phyloP scores from a whole-genome alignment of 1,140 invertebrate species.

The Spodoptera litura region DNA sequence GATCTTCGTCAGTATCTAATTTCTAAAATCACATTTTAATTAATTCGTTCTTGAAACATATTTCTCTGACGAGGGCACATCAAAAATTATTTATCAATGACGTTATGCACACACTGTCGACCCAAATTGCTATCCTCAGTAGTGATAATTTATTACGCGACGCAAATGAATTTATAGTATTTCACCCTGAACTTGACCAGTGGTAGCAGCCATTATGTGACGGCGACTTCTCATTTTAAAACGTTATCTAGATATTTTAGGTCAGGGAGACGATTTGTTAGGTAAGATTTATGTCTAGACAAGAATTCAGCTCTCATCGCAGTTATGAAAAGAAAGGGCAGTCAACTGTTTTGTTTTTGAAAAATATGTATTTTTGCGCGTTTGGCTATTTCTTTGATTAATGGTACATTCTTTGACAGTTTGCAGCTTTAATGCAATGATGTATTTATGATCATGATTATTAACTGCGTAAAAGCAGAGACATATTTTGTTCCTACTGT shows the following conservation, averaged over 20 bases:
- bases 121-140: neutral
- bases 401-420: constrained; percentile 9
- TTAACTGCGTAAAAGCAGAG: constrained; percentile 17
- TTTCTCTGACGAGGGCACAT: neutral
- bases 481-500: constrained; percentile 3
- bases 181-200: constrained; percentile 30
- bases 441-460: constrained; percentile 29
- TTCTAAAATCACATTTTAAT: too few species aligned
- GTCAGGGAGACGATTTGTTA: neutral
- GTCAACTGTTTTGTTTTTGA: neutral
- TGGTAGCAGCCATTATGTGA: neutral
- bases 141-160: neutral
- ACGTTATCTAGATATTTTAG: constrained; percentile 9
- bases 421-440: neutral
- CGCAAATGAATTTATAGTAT: neutral
- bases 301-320: neutral
- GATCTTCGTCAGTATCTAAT: too few species aligned
- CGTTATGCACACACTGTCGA: constrained; percentile 17
- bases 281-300: neutral
- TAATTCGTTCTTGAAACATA: too few species aligned
- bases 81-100: constrained; percentile 10
- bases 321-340: neutral
- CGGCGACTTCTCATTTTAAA: constrained; percentile 32
- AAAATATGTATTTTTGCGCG: neutral
- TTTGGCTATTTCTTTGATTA: neutral